A percentile compares a stretch with the other conserved stretches of the same genome.
These are phyloP conservation scores for Semibalanus balanoides DNA, from an alignment of 1,140 invertebrate genomes.

Conservation along the genomic window DNA sequence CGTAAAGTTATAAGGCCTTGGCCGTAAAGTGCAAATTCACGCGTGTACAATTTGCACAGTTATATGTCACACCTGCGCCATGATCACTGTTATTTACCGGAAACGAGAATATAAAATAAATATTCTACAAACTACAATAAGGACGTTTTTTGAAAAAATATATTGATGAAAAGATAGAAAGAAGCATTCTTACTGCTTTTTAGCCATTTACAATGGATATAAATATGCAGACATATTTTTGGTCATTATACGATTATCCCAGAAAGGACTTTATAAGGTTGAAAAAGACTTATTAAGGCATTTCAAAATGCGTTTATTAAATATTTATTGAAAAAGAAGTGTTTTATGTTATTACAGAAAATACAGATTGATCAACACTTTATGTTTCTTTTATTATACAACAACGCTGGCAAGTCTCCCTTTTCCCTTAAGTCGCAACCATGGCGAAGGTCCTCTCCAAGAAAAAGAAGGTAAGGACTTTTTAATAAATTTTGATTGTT, in stretches of 20 bases:
- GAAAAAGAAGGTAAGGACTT: slow-evolving; percentile 9
- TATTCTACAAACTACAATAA: neutral
- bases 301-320: too few species aligned
- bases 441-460: slow-evolving; percentile 4
- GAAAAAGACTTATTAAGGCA: too few species aligned
- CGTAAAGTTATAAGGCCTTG: too few species aligned
- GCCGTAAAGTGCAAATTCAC: too few species aligned
- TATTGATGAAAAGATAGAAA: neutral
- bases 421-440: neutral
- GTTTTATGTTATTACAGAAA: too few species aligned
- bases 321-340: too few species aligned
- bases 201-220: neutral
- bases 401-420: neutral
- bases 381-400: neutral
- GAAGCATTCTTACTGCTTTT: neutral
- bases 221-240: too few species aligned
- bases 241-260: too few species aligned
- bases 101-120: neutral
- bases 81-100: neutral
- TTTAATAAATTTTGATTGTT: neutral
- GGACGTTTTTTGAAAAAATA: too few species aligned
- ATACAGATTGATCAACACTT: too few species aligned
- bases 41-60: neutral
- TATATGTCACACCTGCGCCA: neutral
- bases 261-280: too few species aligned